These are phyloP conservation scores for Dynastes maya DNA, from an alignment of 2,888 invertebrate species.

Conservation along the genomic window DNA sequence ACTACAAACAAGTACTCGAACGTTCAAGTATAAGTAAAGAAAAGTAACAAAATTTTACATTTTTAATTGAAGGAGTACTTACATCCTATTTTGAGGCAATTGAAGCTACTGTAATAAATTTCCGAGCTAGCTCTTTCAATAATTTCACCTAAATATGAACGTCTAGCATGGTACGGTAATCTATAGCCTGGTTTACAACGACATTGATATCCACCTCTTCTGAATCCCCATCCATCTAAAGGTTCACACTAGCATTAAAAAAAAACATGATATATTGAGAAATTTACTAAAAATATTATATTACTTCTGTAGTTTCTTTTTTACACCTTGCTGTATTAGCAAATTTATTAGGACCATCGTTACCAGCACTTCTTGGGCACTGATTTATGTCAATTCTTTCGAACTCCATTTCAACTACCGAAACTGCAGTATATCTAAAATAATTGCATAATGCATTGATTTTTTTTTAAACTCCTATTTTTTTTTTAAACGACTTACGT, in stretches of 20 bases:
- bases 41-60: not conserved
- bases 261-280: too few species aligned
- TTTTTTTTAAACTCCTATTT: not conserved
- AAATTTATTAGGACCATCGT: constrained; percentile 90
- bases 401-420: constrained; percentile 96
- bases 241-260: constrained; percentile 87
- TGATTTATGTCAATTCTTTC: constrained; percentile 98
- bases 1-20: too few species aligned
- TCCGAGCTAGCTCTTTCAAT: constrained; percentile 93
- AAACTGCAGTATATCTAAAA: constrained; percentile 88
- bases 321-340: constrained; percentile 93
- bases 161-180: constrained; percentile 87
- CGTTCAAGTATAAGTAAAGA: too few species aligned
- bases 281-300: not conserved
- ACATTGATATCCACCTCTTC: constrained; percentile 96
- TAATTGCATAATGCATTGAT: constrained; percentile 10
- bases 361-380: constrained; percentile 92
- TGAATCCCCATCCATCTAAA: constrained; percentile 95
- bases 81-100: constrained; percentile 94
- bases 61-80: constrained; percentile 66
- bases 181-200: constrained; percentile 92
- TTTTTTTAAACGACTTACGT: constrained; percentile 76
- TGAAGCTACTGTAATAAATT: constrained; percentile 94
- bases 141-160: constrained; percentile 94
- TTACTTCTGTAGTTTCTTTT: constrained; percentile 89